These are phyloP conservation scores for Cydia splendana DNA, from an alignment of 1,140 invertebrate genomes.

Conservation along the genomic window DNA sequence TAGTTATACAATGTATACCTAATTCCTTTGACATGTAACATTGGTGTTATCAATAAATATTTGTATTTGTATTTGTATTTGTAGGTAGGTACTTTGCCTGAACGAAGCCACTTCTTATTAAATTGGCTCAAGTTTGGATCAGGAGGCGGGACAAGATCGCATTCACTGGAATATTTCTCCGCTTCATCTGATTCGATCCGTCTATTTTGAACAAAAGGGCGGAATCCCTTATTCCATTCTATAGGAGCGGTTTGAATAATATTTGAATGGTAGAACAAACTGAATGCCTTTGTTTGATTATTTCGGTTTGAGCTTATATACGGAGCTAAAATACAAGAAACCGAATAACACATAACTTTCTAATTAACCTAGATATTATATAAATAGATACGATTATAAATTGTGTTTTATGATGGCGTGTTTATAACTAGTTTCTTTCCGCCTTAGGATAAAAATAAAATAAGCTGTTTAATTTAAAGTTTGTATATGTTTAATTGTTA, in stretches of 20 bases:
- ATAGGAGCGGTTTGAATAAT: not conserved
- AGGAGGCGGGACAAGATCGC: not conserved
- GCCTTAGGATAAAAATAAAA: not conserved
- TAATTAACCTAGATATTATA: too few relatives aligned
- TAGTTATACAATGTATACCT: too few relatives aligned
- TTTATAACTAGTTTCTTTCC: not conserved
- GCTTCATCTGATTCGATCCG: conserved; percentile 3
- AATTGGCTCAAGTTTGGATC: not conserved
- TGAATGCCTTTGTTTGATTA: too few relatives aligned
- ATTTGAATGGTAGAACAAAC: too few relatives aligned
- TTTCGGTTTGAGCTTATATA: too few relatives aligned
- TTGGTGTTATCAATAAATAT: too few relatives aligned
- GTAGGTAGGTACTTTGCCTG: too few relatives aligned
- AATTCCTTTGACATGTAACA: too few relatives aligned
- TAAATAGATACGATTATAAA: not conserved
- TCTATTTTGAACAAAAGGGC: conserved; percentile 19
- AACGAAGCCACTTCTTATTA: not conserved
- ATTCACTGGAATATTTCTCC: not conserved
- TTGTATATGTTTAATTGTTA: not conserved
- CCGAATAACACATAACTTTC: too few relatives aligned
- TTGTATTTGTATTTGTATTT: too few relatives aligned
- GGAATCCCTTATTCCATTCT: not conserved
- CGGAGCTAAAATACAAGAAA: too few relatives aligned
- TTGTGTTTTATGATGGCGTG: not conserved
- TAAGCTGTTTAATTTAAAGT: too few relatives aligned